Evolutionary conservation across 2,797 vertebrate species (phyloP).

Genomic region (Pangasius mekongensis): DNA sequence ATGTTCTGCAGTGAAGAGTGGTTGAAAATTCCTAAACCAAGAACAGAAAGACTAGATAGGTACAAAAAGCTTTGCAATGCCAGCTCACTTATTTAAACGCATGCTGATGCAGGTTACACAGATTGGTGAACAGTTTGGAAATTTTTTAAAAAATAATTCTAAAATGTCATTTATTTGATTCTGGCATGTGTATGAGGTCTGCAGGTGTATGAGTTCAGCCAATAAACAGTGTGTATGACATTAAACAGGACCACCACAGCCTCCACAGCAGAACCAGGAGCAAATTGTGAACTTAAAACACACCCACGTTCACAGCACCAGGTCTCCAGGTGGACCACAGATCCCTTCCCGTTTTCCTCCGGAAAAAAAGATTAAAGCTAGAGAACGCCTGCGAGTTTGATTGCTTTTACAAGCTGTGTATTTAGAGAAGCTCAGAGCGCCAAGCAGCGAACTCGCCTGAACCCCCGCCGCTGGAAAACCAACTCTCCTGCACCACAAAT

Average conservation of each 20-base stretch:
- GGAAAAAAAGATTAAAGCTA: not conserved
- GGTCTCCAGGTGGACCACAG: conserved; percentile 21
- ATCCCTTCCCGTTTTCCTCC: not conserved
- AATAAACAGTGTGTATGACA: not conserved
- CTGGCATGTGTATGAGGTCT: not conserved
- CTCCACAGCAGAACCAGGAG: not conserved
- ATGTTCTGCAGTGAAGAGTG: not conserved
- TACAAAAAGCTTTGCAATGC: not conserved
- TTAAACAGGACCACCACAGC: not conserved
- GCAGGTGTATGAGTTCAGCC: not conserved
- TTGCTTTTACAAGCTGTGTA: conserved; percentile 8
- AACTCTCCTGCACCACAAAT: conserved; percentile 35
- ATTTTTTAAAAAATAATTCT: not conserved
- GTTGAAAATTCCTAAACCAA: not conserved
- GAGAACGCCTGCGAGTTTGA: conserved; percentile 1
- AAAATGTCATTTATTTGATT: not conserved
- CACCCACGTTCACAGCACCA: not conserved
- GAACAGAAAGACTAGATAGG: not conserved
- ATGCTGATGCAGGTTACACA: not conserved
- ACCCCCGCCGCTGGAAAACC: conserved; percentile 38
- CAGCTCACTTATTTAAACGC: not conserved
- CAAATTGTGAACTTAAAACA: not conserved
- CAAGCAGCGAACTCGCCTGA: conserved; percentile 42
- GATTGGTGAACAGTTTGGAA: not conserved
- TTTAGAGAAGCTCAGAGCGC: conserved; percentile 17